Conservation (phyloP, 2,888 invertebrate species). For the Julus scanicus region DNA sequence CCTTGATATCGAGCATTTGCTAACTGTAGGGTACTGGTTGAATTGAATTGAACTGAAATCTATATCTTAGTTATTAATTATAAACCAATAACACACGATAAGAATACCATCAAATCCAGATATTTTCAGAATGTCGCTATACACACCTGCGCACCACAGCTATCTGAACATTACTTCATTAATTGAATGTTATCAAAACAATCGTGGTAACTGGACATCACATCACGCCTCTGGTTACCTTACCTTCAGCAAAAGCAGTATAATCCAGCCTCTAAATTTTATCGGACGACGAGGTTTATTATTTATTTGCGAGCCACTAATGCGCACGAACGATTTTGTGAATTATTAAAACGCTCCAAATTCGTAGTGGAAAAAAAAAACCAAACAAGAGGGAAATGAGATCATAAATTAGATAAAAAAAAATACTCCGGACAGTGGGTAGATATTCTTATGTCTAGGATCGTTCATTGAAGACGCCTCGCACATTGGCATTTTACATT, state of each 20-base stretch:
- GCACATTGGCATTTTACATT: neutral
- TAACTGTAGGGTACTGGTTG: too few relatives aligned
- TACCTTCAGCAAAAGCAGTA: neutral
- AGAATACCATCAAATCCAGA: too few relatives aligned
- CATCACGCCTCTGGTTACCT: too few relatives aligned
- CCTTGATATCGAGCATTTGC: too few relatives aligned
- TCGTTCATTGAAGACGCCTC: conserved; percentile 9
- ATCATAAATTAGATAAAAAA: neutral
- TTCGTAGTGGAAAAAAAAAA: neutral
- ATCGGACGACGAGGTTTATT: neutral
- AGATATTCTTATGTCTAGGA: neutral
- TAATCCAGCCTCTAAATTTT: neutral
- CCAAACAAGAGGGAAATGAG: neutral
- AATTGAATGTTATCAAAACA: too few relatives aligned
- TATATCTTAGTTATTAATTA: too few relatives aligned
- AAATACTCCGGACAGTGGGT: neutral
- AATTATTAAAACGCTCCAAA: conserved; percentile 1
- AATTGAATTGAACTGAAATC: too few relatives aligned
- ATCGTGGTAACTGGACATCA: neutral
- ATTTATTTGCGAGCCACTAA: neutral
- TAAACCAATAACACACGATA: too few relatives aligned
- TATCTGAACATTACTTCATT: too few relatives aligned
- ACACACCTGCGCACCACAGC: too few relatives aligned
- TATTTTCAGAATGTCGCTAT: too few relatives aligned
- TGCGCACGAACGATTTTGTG: conserved; percentile 19